Percentiles rank a stretch among this genome's conserved stretches.
Evolutionary conservation across 2,113 vertebrate species (phyloP).

Genomic region (Zootoca vivipara): DNA sequence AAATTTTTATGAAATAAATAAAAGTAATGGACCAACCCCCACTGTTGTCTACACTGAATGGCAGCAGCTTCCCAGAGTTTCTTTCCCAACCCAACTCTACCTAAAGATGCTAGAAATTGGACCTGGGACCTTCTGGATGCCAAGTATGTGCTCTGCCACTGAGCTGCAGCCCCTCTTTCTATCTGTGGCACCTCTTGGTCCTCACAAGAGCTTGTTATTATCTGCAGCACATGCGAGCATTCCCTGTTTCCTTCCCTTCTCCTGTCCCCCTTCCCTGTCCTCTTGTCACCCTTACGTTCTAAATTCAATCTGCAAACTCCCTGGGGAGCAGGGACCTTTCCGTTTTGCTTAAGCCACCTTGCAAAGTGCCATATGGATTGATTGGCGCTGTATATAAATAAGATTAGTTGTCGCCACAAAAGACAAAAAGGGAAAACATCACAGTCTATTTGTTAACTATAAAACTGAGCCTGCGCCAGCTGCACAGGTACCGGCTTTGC

Average conservation of each 20-base stretch:
- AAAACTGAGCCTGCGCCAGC: conserved; percentile 59
- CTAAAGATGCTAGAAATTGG: not conserved
- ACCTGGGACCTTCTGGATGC: not conserved
- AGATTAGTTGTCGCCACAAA: not conserved
- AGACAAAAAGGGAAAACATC: conserved; percentile 58
- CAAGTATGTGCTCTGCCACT: not conserved
- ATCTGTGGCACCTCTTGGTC: not conserved
- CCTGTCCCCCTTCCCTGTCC: not conserved
- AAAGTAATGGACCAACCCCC: too few relatives aligned
- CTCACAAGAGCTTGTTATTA: not conserved
- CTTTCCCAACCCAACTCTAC: not conserved
- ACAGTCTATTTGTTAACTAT: conserved; percentile 58
- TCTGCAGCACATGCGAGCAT: not conserved
- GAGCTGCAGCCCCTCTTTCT: too few relatives aligned
- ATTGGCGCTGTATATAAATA: not conserved
- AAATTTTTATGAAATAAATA: not conserved
- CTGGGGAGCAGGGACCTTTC: conserved; percentile 20
- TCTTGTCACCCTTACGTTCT: not conserved
- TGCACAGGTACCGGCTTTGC: conserved; percentile 60
- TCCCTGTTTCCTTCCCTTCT: not conserved
- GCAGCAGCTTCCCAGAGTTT: too few relatives aligned
- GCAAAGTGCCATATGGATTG: not conserved
- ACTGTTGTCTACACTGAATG: not conserved
- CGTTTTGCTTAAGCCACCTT: conserved; percentile 36
- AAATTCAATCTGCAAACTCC: not conserved